Conservation (phyloP, 2,888 invertebrate species). For the Rugalucina vietnamica region DNA sequence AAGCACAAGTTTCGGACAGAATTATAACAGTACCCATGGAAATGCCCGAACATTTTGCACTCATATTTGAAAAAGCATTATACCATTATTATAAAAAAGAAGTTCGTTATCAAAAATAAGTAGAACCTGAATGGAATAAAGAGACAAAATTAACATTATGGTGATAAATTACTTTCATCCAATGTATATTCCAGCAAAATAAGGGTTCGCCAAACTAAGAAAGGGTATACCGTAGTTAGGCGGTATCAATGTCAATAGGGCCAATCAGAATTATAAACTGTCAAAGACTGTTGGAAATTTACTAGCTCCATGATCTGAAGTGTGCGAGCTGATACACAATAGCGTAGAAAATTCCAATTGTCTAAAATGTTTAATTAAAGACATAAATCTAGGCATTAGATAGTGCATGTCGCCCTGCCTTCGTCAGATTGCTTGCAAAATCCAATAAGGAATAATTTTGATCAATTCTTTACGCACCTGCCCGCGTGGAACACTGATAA, state of each 20-base stretch:
- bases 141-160: no score
- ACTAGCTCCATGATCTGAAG: slow-evolving; percentile 49
- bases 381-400: slow-evolving; percentile 57
- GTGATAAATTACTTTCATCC: neutral
- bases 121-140: no score
- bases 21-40: no score
- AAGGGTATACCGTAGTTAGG: neutral
- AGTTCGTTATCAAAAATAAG: no score
- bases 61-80: no score
- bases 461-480: slow-evolving; percentile 1
- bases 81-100: no score
- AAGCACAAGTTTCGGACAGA: no score
- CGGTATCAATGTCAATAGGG: neutral
- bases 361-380: slow-evolving; percentile 64
- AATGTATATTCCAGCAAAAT: neutral
- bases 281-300: slow-evolving; percentile 49
- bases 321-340: slow-evolving; percentile 56
- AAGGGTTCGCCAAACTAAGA: neutral
- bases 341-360: slow-evolving; percentile 50
- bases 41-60: no score
- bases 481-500: neutral
- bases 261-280: slow-evolving; percentile 31
- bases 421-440: slow-evolving; percentile 34
- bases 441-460: slow-evolving; percentile 31
- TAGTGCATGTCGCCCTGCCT: slow-evolving; percentile 18